phyloP scores from a whole-genome alignment of 2,797 vertebrate species.

The Oreonectes daqikongensis region DNA sequence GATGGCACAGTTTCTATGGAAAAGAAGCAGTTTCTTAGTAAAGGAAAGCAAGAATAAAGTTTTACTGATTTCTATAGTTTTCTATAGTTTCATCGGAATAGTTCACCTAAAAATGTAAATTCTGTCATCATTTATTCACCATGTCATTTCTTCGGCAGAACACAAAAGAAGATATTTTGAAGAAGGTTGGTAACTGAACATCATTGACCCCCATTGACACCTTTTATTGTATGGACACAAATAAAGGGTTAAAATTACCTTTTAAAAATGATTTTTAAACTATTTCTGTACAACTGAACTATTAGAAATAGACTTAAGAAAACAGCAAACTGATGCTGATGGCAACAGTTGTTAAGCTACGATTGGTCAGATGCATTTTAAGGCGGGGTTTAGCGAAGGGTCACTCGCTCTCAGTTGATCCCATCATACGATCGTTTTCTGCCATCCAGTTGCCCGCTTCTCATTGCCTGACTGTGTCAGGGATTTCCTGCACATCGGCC shows the following conservation, averaged over 20 bases:
- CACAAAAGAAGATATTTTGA: too few species aligned
- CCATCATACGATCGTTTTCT: slow-evolving; percentile 48
- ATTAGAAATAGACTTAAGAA: not conserved
- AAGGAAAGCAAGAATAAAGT: not conserved
- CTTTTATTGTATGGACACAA: not conserved
- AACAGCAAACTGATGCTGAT: not conserved
- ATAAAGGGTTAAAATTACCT: too few species aligned
- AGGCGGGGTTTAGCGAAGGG: not conserved
- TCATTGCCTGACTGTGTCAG: slow-evolving; percentile 73
- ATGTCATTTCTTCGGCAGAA: too few species aligned
- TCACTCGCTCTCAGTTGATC: not conserved
- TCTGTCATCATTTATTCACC: too few species aligned
- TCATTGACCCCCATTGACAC: too few species aligned
- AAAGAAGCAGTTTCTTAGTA: not conserved
- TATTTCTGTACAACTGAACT: too few species aligned
- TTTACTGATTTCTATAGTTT: not conserved
- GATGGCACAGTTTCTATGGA: not conserved
- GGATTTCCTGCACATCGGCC: slow-evolving; percentile 73
- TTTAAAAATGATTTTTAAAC: not conserved
- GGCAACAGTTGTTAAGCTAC: not conserved
- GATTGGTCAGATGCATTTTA: not conserved
- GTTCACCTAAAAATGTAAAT: too few species aligned
- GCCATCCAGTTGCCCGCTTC: slow-evolving; percentile 71
- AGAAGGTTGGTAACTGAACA: too few species aligned
- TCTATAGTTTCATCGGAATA: too few species aligned